A percentile compares a stretch with the other conserved stretches of the same genome.
These are phyloP conservation scores for Onychomys torridus DNA, from an alignment of 2,797 vertebrate species.

Conservation along the genomic window DNA sequence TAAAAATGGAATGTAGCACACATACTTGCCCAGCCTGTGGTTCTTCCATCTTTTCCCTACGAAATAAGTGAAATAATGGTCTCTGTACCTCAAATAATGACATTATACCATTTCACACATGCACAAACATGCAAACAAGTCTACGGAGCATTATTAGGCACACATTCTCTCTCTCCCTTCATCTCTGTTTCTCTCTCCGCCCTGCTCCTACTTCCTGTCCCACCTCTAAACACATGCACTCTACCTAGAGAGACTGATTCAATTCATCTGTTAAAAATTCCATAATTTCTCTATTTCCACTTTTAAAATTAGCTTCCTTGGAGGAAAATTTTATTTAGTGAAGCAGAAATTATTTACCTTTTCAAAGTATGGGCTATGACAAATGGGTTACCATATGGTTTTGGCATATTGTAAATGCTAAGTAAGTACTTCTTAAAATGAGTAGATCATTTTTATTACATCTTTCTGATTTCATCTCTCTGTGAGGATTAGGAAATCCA, in stretches of 20 bases:
- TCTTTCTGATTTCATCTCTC: background rate
- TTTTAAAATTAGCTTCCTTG: background rate
- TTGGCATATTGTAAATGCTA: background rate
- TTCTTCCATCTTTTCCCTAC: background rate
- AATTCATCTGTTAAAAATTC: background rate
- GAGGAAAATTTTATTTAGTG: background rate
- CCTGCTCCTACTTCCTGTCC: rapidly evolving
- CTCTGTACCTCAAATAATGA: background rate
- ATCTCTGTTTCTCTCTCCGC: background rate
- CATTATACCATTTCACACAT: background rate
- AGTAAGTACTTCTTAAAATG: background rate
- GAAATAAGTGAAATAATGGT: constrained; percentile 22
- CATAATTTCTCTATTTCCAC: background rate
- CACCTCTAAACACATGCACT: background rate
- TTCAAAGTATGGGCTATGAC: background rate
- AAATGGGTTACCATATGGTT: background rate
- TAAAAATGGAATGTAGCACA: background rate
- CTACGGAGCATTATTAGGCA: background rate
- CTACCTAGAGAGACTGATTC: background rate
- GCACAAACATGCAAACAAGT: background rate
- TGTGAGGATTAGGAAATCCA: background rate
- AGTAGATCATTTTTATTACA: background rate
- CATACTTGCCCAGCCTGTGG: background rate
- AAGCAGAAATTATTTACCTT: background rate
- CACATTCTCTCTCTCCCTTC: rapidly evolving